phyloP scores from a whole-genome alignment of 2,888 invertebrate genomes.

The Ophion obscuratus region DNA sequence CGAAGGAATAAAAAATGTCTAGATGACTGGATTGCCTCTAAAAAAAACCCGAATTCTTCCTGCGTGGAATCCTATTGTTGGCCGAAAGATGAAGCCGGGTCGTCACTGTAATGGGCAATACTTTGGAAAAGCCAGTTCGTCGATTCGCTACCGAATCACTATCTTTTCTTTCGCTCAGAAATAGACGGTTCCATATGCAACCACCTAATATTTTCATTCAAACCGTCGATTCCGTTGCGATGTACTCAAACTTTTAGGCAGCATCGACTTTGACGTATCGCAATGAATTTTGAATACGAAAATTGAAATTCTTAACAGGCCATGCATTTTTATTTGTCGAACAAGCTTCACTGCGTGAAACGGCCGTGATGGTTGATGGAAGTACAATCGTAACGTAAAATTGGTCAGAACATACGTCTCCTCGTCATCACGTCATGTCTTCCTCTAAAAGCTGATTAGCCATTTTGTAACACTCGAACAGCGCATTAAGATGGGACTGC shows the following conservation, averaged over 20 bases:
- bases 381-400: neutral
- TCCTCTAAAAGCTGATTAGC: conserved; percentile 73
- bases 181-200: too few relatives aligned
- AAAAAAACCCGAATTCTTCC: too few relatives aligned
- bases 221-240: neutral
- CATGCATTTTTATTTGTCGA: neutral
- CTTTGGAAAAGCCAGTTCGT: too few relatives aligned
- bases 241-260: neutral
- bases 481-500: conserved; percentile 70
- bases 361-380: neutral
- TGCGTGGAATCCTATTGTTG: too few relatives aligned
- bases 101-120: too few relatives aligned
- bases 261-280: neutral
- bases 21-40: too few relatives aligned
- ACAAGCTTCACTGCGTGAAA: neutral
- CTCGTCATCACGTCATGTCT: conserved; percentile 61
- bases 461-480: conserved; percentile 75
- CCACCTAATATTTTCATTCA: too few relatives aligned
- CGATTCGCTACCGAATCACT: too few relatives aligned
- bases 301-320: neutral
- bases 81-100: too few relatives aligned
- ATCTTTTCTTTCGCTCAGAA: too few relatives aligned
- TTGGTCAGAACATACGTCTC: neutral
- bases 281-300: neutral
- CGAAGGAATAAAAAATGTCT: too few relatives aligned